These are phyloP conservation scores for honey bee (Apis mellifera) DNA, from an alignment of 1,140 invertebrate genomes.

Conservation along the genomic window Amel_HAv3.1 CM009941.2:12239501-12240000, in stretches of 20 bases:
- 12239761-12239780: neutral
- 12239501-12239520: slow-evolving; percentile 39
- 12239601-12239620: neutral
- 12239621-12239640: neutral
- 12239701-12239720: slow-evolving; percentile 2
- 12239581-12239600: neutral
- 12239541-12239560: neutral
- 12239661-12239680: neutral
- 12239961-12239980: slow-evolving; percentile 19
- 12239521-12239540: slow-evolving; percentile 15
- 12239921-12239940: slow-evolving; percentile 43
- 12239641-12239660: neutral
- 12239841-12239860: neutral
- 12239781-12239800: too few relatives aligned
- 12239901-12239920: slow-evolving; percentile 60
- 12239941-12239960: slow-evolving; percentile 37
- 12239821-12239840: neutral
- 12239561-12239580: neutral
- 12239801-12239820: neutral
- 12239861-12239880: neutral
- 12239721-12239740: neutral
- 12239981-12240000: slow-evolving; percentile 3
- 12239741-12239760: neutral
- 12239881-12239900: slow-evolving; percentile 17
- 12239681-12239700: neutral